phyloP scores from a whole-genome alignment of 2,888 invertebrate genomes.

The Seira ritae region DNA sequence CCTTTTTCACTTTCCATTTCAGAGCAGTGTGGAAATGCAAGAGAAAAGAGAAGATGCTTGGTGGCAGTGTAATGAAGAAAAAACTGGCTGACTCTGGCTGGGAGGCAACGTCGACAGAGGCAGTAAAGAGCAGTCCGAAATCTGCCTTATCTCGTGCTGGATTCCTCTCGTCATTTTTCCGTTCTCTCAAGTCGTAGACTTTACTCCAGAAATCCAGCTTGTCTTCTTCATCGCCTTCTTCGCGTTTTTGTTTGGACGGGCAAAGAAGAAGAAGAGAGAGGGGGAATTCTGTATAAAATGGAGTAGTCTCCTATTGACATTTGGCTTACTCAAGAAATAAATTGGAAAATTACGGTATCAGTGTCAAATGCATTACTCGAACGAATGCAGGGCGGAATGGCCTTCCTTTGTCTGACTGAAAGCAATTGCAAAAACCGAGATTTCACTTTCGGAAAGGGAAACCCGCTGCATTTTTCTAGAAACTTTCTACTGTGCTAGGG shows the following conservation, averaged over 20 bases:
- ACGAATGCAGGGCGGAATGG: too few relatives aligned
- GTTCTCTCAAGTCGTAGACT: neutral
- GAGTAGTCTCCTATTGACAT: conserved; percentile 7
- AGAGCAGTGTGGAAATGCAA: conserved; percentile 32
- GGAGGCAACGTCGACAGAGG: conserved; percentile 41
- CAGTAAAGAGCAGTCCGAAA: conserved; percentile 45
- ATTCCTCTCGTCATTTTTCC: conserved; percentile 27
- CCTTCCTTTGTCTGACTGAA: too few relatives aligned
- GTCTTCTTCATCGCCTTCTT: neutral
- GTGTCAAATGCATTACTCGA: conserved; percentile 6
- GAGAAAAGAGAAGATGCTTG: neutral
- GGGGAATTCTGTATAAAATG: neutral
- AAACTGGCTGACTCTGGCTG: neutral
- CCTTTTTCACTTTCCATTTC: neutral
- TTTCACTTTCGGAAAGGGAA: too few relatives aligned
- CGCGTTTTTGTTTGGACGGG: neutral
- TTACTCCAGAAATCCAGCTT: conserved; percentile 5
- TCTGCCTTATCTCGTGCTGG: conserved; percentile 62
- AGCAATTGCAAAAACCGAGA: too few relatives aligned
- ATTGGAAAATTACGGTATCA: conserved; percentile 11
- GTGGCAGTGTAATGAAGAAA: neutral
- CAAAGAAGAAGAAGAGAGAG: neutral
- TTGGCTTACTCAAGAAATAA: conserved; percentile 7
- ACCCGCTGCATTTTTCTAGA: too few relatives aligned
- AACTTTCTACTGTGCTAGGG: too few relatives aligned